phyloP scores from a whole-genome alignment of 2,888 invertebrate species.

The Drosophila pseudotakahashii region DNA sequence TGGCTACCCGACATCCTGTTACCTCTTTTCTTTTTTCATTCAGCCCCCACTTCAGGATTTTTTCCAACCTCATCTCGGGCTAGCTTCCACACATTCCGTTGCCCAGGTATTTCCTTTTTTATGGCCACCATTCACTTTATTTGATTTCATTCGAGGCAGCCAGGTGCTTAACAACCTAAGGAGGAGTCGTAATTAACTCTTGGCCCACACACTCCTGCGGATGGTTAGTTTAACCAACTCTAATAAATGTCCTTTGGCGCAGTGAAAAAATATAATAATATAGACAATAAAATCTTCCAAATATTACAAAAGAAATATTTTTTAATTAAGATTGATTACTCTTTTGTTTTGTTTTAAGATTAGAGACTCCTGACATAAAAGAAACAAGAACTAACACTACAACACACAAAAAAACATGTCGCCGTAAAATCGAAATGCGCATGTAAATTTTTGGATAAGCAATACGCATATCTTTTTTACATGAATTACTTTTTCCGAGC shows the following conservation, averaged over 20 bases:
- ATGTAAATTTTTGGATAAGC: no score
- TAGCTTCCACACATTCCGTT: constrained; percentile 6
- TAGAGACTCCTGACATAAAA: no score
- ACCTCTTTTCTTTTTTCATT: constrained; percentile 1
- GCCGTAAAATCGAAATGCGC: no score
- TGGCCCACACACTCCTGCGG: not conserved
- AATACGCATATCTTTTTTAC: no score
- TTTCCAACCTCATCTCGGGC: constrained; percentile 17
- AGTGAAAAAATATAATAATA: no score
- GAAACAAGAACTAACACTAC: no score
- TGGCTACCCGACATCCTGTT: constrained; percentile 44
- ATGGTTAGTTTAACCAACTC: constrained; percentile 26
- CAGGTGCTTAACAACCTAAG: constrained; percentile 64
- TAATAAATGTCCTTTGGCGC: constrained; percentile 16
- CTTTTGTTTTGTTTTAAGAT: no score
- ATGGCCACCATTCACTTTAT: constrained; percentile 21
- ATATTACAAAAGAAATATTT: no score
- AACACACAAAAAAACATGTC: no score
- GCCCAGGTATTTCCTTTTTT: constrained; percentile 35
- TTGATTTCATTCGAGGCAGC: constrained; percentile 20
- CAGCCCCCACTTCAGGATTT: not conserved
- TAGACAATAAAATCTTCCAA: no score
- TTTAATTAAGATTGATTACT: no score
- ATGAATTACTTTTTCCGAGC: no score
- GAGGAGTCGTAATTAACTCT: constrained; percentile 63